phyloP scores from a whole-genome alignment of 2,113 vertebrate genomes.

The Excalfactoria chinensis region DNA sequence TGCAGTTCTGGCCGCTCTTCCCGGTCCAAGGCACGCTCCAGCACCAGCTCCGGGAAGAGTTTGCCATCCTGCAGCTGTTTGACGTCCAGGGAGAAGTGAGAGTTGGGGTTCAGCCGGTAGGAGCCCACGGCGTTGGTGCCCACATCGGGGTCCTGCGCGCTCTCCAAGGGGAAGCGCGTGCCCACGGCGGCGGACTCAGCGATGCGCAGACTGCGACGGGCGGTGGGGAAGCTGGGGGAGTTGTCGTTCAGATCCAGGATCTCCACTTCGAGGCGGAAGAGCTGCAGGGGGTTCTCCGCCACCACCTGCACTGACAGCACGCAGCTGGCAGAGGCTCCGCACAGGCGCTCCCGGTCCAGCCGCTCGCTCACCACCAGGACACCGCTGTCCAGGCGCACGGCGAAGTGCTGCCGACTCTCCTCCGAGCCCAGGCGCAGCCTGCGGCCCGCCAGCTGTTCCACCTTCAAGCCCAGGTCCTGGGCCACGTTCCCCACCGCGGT shows the following conservation, averaged over 20 bases:
- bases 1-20: slow-evolving; percentile 79
- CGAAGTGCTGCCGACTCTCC: slow-evolving; percentile 79
- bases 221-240: slow-evolving; percentile 78
- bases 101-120: slow-evolving; percentile 77
- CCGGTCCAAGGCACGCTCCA: slow-evolving; percentile 81
- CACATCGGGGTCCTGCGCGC: slow-evolving; percentile 82
- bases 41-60: slow-evolving; percentile 82
- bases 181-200: slow-evolving; percentile 79
- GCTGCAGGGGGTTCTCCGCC: slow-evolving; percentile 81
- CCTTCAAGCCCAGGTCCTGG: slow-evolving; percentile 82
- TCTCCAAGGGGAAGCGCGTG: slow-evolving; percentile 79
- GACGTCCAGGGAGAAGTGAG: slow-evolving; percentile 79
- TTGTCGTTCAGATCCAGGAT: slow-evolving; percentile 87
- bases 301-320: slow-evolving; percentile 82
- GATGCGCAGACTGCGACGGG: slow-evolving; percentile 74
- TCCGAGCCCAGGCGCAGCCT: slow-evolving; percentile 79
- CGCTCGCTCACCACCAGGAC: slow-evolving; percentile 79
- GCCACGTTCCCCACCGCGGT: slow-evolving; percentile 84
- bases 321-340: slow-evolving; percentile 78
- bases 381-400: slow-evolving; percentile 79
- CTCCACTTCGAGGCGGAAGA: slow-evolving; percentile 83
- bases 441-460: slow-evolving; percentile 78
- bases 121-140: slow-evolving; percentile 80
- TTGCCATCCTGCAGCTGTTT: slow-evolving; percentile 83
- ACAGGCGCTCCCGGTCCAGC: slow-evolving; percentile 84